Evolutionary conservation across 2,113 vertebrate species (phyloP).

Genomic region (Rhizomys pruinosus): DNA sequence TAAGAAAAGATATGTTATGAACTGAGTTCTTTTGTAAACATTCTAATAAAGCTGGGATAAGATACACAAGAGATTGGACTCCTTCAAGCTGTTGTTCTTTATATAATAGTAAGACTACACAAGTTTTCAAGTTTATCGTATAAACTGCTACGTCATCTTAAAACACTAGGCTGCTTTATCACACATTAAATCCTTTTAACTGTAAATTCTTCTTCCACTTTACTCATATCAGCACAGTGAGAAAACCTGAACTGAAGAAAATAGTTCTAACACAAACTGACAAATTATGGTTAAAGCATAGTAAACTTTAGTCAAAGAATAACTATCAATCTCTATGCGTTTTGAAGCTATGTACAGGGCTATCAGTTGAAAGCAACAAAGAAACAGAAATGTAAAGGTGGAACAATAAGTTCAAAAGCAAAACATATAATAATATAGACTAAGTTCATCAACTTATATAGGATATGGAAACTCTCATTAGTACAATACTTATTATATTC

Average conservation of each 20-base stretch:
- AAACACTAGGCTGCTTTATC: constrained; percentile 16
- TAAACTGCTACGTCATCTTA: constrained; percentile 40
- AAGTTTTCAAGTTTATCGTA: background rate
- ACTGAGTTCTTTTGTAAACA: constrained; percentile 73
- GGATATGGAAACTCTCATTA: background rate
- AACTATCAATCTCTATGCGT: background rate
- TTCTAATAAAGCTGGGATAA: constrained; percentile 72
- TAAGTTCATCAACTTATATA: background rate
- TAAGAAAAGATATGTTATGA: constrained; percentile 75
- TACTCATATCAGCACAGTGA: background rate
- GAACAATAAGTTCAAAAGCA: constrained; percentile 3
- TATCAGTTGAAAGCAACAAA: background rate
- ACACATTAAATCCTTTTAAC: background rate
- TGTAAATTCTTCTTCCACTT: background rate
- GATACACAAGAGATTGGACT: constrained; percentile 65
- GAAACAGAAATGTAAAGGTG: constrained; percentile 20
- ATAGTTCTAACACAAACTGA: background rate
- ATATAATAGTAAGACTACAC: constrained; percentile 57
- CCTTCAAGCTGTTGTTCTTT: constrained; percentile 65
- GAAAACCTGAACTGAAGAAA: constrained; percentile 48
- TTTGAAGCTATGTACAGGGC: background rate
- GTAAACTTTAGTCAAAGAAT: background rate
- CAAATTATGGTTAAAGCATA: background rate
- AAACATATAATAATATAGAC: background rate
- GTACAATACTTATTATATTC: constrained; percentile 20